Percentiles rank a stretch among this genome's conserved stretches.
Evolutionary conservation across 2,888 invertebrate genomes (phyloP).

Genomic region (Drosophila melanocephala): DNA sequence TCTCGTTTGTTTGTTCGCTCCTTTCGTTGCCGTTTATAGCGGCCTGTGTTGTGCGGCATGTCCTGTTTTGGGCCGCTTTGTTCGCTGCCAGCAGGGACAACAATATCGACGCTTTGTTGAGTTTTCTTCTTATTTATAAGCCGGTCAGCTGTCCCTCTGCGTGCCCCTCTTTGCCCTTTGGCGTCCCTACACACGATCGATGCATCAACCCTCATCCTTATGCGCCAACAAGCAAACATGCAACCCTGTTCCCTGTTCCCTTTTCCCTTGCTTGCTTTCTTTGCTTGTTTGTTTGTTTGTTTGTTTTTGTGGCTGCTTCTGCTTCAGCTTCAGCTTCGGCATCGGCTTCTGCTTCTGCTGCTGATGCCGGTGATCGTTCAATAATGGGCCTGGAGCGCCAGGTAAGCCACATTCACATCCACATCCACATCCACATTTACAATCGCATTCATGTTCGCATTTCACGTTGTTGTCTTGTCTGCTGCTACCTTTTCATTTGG

Average conservation of each 20-base stretch:
- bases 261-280: not conserved
- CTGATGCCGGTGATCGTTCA: conserved; percentile 57
- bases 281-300: conserved; percentile 43
- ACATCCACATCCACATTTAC: conserved; percentile 17
- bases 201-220: conserved; percentile 50
- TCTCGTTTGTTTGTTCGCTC: conserved; percentile 24
- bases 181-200: conserved; percentile 7
- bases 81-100: conserved; percentile 38
- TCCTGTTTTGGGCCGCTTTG: conserved; percentile 47
- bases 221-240: conserved; percentile 40
- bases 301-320: conserved; percentile 37
- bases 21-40: conserved; percentile 10
- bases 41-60: conserved; percentile 27
- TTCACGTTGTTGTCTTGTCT: conserved; percentile 31
- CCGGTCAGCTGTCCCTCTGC: conserved; percentile 51
- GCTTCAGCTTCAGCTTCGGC: conserved; percentile 1
- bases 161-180: not conserved
- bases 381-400: conserved; percentile 72
- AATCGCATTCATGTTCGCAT: conserved; percentile 27
- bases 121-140: conserved; percentile 34
- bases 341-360: conserved; percentile 13
- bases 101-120: conserved; percentile 50
- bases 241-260: conserved; percentile 48
- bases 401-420: conserved; percentile 67
- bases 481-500: conserved; percentile 42